Evolutionary conservation across 1,140 invertebrate genomes (phyloP).

Genomic region (Procambarus clarkii): DNA sequence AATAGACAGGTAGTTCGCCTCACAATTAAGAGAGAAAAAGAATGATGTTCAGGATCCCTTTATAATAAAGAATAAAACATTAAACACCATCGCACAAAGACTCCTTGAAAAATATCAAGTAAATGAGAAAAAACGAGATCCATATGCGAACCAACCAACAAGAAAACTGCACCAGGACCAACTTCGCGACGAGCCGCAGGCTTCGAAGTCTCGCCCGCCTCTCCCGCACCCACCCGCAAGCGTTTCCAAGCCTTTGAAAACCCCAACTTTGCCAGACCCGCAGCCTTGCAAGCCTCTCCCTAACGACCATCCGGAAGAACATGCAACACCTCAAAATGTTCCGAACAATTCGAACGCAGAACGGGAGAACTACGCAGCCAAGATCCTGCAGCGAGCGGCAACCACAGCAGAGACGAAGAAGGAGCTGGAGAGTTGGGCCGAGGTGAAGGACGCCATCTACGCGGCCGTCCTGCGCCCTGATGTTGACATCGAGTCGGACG

Average conservation of each 20-base stretch:
- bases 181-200: background rate
- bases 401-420: constrained; percentile 47
- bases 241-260: constrained; percentile 4
- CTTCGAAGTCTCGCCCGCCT: background rate
- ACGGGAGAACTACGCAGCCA: constrained; percentile 24
- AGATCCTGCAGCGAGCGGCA: constrained; percentile 53
- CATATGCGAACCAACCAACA: background rate
- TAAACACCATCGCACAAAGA: constrained; percentile 70
- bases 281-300: constrained; percentile 7
- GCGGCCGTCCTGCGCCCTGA: constrained; percentile 70
- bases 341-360: constrained; percentile 28
- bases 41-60: constrained; percentile 52
- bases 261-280: background rate
- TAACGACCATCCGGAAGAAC: background rate
- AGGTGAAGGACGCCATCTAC: constrained; percentile 70
- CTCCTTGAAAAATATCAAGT: constrained; percentile 69
- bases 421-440: constrained; percentile 62
- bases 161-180: background rate
- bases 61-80: constrained; percentile 56
- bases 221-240: background rate
- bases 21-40: constrained; percentile 65
- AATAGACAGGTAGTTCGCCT: constrained; percentile 69
- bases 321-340: background rate
- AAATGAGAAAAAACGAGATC: constrained; percentile 49
- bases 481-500: constrained; percentile 71